Percentiles rank a stretch among this genome's conserved stretches.
phyloP scores from a whole-genome alignment of 1,140 invertebrate genomes.

The Procambarus clarkii region DNA sequence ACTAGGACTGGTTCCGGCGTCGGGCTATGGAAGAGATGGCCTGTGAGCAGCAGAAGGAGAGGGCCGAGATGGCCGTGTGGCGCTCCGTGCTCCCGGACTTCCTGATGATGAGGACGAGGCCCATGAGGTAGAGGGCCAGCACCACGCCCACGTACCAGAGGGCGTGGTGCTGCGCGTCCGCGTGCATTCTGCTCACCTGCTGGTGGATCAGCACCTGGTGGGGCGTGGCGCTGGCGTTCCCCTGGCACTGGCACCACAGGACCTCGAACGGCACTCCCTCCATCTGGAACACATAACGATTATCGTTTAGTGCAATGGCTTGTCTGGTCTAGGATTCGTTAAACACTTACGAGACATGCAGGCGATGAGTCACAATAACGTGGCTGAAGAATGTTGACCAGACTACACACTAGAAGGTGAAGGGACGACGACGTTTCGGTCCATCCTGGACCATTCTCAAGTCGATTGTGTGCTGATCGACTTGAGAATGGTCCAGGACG shows the following conservation, averaged over 20 bases:
- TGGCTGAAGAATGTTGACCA: no score
- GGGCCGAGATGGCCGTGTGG: slow-evolving; percentile 24
- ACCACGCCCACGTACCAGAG: slow-evolving; percentile 47
- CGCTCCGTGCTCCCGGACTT: slow-evolving; percentile 27
- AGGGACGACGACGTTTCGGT: no score
- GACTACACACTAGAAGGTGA: no score
- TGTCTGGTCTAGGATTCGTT: no score
- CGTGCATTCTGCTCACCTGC: slow-evolving; percentile 21
- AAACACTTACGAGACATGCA: no score
- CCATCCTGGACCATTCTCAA: no score
- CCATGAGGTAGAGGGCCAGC: slow-evolving; percentile 31
- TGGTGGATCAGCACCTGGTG: slow-evolving; percentile 35
- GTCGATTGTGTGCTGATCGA: no score
- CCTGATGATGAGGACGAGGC: slow-evolving; percentile 21
- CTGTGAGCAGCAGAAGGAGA: slow-evolving; percentile 46
- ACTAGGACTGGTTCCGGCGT: not conserved
- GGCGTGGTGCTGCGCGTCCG: slow-evolving; percentile 44
- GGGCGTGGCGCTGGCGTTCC: slow-evolving; percentile 39
- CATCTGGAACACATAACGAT: not conserved
- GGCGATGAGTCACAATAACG: no score
- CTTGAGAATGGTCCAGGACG: no score
- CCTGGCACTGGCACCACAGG: slow-evolving; percentile 42
- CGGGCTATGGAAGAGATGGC: slow-evolving; percentile 15
- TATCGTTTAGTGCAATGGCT: no score
- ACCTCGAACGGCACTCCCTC: slow-evolving; percentile 1